These are phyloP conservation scores for Aurelia aurita DNA, from an alignment of 30 jellyfish, hydroid and myxozoan genomes.

Conservation along the genomic window DNA sequence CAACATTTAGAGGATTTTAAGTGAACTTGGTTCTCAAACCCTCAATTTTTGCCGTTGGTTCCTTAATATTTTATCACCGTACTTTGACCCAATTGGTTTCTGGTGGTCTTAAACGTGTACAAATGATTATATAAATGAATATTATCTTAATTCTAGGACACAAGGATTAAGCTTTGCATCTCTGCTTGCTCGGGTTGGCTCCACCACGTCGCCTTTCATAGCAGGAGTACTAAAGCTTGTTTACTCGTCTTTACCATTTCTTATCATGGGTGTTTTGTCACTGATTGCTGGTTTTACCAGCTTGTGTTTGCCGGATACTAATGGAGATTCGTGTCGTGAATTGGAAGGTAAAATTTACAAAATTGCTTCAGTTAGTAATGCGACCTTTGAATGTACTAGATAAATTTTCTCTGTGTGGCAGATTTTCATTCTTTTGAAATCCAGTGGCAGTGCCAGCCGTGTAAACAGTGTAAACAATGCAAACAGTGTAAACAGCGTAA, in stretches of 20 bases:
- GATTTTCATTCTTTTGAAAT: no score
- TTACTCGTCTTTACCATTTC: slow-evolving; percentile 65
- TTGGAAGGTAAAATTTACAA: not conserved
- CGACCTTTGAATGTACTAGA: no score
- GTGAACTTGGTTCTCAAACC: no score
- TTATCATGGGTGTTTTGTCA: slow-evolving; percentile 73
- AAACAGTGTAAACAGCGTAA: no score
- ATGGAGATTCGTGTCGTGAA: slow-evolving; percentile 51
- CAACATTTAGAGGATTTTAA: no score
- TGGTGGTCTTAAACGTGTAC: no score
- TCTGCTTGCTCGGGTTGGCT: slow-evolving; percentile 76
- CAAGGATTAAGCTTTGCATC: slow-evolving; percentile 78
- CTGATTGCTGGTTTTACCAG: slow-evolving; percentile 55
- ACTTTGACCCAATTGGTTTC: no score
- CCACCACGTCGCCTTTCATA: slow-evolving; percentile 65
- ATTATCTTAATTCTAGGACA: slow-evolving; percentile 33
- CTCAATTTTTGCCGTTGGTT: not conserved
- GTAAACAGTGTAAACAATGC: no score
- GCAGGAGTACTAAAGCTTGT: slow-evolving; percentile 42
- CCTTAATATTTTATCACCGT: no score
- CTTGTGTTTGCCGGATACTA: slow-evolving; percentile 64
- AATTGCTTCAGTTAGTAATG: no score
- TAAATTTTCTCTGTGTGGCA: no score
- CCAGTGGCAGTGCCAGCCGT: no score
- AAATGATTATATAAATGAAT: not conserved